A percentile compares a stretch with the other conserved stretches of the same genome.
phyloP scores from a whole-genome alignment of 2,797 vertebrate species.

The Oophaga sylvatica region DNA sequence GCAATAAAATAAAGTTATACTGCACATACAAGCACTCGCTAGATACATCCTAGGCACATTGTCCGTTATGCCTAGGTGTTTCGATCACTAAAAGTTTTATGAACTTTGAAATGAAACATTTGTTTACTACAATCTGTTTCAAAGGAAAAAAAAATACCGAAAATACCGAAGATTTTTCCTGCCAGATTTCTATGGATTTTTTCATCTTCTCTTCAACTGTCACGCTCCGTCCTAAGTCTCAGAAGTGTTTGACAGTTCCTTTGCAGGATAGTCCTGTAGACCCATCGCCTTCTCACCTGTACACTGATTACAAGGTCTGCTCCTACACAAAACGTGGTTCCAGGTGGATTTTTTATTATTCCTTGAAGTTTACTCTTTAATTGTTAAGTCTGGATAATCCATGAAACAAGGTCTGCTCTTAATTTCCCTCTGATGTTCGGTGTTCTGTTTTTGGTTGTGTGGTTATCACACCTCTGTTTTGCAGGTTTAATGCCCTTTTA shows the following conservation, averaged over 20 bases:
- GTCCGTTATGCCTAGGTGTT: no score
- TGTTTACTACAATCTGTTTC: not conserved
- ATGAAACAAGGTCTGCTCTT: slow-evolving; percentile 32
- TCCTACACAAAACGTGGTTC: slow-evolving; percentile 3
- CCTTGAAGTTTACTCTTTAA: slow-evolving; percentile 55
- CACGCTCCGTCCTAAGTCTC: not conserved
- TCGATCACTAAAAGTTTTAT: not conserved
- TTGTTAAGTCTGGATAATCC: slow-evolving; percentile 44
- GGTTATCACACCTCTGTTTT: slow-evolving; percentile 35
- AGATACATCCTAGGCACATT: no score
- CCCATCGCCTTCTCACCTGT: slow-evolving; percentile 26
- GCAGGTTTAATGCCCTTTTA: slow-evolving; percentile 40
- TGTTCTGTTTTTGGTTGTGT: slow-evolving; percentile 36
- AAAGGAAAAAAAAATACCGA: not conserved
- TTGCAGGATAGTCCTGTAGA: not conserved
- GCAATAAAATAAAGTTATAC: no score
- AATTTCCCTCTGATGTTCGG: slow-evolving; percentile 38
- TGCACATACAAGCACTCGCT: no score
- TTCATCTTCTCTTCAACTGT: slow-evolving; percentile 10
- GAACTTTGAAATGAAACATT: not conserved
- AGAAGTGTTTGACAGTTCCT: not conserved
- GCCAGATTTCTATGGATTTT: not conserved
- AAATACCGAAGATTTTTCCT: slow-evolving; percentile 3
- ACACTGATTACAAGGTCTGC: slow-evolving; percentile 37
- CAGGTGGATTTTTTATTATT: slow-evolving; percentile 12